Evolutionary conservation across 2,888 invertebrate species (phyloP).

Genomic region (Ornithoptera priamus): DNA sequence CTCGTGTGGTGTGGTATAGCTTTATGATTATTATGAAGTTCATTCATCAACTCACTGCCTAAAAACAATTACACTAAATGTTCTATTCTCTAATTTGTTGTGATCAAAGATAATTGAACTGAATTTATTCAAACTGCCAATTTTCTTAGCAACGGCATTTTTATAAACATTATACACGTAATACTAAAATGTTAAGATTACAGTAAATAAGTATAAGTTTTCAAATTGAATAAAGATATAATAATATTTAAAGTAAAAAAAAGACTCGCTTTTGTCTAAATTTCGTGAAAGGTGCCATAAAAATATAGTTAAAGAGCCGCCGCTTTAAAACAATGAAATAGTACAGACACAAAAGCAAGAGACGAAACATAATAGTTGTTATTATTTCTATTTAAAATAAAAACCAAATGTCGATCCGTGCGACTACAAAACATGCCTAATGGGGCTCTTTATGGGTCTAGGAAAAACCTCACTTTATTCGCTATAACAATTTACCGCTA

Average conservation of each 20-base stretch:
- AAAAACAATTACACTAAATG: neutral
- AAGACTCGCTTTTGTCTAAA: too few species aligned
- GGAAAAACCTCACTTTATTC: constrained; percentile 55
- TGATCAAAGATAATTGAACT: neutral
- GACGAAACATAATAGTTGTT: neutral
- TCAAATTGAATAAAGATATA: too few species aligned
- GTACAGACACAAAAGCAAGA: neutral
- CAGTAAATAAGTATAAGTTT: too few species aligned
- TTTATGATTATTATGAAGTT: constrained; percentile 17
- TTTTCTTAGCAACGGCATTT: too few species aligned
- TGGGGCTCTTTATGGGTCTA: constrained; percentile 58
- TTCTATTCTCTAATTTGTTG: neutral
- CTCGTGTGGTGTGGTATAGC: constrained; percentile 31
- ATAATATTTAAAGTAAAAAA: too few species aligned
- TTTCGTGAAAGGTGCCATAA: too few species aligned
- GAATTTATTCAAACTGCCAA: too few species aligned
- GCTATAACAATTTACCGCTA: constrained; percentile 50
- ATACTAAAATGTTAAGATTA: too few species aligned
- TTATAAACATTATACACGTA: too few species aligned
- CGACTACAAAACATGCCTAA: constrained; percentile 65
- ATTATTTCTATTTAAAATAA: neutral
- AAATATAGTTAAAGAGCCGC: too few species aligned
- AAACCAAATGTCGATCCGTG: constrained; percentile 59
- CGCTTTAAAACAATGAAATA: too few species aligned
- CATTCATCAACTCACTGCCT: constrained; percentile 33